Evolutionary conservation across 2,797 vertebrate species (phyloP), one percentile per base, ranked within the genome.

Genomic region (Cyprinella venusta): DNA sequence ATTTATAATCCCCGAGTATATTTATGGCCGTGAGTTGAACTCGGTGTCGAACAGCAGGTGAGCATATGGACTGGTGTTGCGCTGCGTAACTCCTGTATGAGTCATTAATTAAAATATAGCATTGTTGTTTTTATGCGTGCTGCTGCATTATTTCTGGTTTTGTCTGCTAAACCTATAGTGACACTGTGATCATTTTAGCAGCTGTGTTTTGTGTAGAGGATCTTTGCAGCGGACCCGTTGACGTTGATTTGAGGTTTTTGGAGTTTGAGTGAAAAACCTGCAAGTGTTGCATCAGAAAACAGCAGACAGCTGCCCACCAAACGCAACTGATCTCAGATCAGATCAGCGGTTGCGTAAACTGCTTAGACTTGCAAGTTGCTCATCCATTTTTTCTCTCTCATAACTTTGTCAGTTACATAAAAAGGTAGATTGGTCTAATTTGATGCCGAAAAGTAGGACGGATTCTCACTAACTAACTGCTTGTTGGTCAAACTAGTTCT

Each of bases 11-110:
- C 38, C 13, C 0, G 80, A 79, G 67, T 82, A 79, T 88, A 76
- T 65, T 59, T 68, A 63, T 82, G 56, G 12, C 21, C 0, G 8
- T 26, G n/a, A 36, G 30, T 63, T 88, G 87, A 88, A 86, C 33
- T 78, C 63, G 76, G 40, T 67, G 81, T 79, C 86, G 76, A 79
- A 83, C 79, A 88, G 77, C 69, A 86, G 80, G 80, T 78, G 26
- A 76, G 74, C 82, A 33, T 87, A 84, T 86, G 85, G 69, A 85
- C 3, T 86, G 81, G 61, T 85, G 87, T 80, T 87, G 84, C 85
- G 86, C 8, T 69, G 50, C 26, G 50, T 70, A 42, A 65, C 79
- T 63, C 63, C 19, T 21, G 36, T 24, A 61, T 26, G 30, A 61
- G 9, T 74, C 54, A 68, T 81, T 72, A 65, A 77, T 86, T 75